A percentile compares a stretch with the other conserved stretches of the same genome.
Conservation (phyloP, 2,797 vertebrate genomes). For the Pantherophis alleghaniensis region DNA sequence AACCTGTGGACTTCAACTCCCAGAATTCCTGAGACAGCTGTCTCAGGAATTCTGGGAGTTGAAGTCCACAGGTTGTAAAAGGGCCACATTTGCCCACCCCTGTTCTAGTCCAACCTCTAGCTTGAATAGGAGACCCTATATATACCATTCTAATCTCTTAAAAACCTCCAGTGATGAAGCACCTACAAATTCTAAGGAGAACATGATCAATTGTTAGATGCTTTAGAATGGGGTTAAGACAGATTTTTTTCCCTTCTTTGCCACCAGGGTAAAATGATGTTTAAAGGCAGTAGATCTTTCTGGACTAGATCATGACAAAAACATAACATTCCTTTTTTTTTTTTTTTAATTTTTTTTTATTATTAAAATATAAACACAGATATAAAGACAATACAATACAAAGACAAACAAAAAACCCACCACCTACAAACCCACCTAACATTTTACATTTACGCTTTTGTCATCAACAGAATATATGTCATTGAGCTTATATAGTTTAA, state of each 20-base stretch:
- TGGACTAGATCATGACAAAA: not conserved
- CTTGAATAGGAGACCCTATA: not conserved
- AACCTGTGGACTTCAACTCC: too few species aligned
- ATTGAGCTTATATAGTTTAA: too few species aligned
- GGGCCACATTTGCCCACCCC: too few species aligned
- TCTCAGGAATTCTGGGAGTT: too few species aligned
- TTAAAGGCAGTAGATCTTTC: not conserved
- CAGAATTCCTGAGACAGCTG: too few species aligned
- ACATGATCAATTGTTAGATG: not conserved
- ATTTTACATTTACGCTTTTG: too few species aligned
- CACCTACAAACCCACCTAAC: too few species aligned
- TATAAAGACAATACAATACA: too few species aligned
- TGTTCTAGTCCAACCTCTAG: not conserved
- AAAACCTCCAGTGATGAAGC: not conserved
- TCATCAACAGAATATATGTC: too few species aligned
- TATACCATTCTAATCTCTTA: not conserved
- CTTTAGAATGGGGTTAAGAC: not conserved
- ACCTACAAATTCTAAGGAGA: not conserved
- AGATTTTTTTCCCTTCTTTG: not conserved
- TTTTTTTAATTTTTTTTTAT: too few species aligned
- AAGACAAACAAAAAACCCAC: too few species aligned
- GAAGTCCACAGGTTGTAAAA: too few species aligned
- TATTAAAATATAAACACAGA: not conserved
- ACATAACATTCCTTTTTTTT: not conserved
- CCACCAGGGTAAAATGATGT: not conserved